Evolutionary conservation across 64 coral and sea anemone species (phyloP), one percentile per base, ranked within the genome.

Genomic region (Orbicella faveolata): DNA sequence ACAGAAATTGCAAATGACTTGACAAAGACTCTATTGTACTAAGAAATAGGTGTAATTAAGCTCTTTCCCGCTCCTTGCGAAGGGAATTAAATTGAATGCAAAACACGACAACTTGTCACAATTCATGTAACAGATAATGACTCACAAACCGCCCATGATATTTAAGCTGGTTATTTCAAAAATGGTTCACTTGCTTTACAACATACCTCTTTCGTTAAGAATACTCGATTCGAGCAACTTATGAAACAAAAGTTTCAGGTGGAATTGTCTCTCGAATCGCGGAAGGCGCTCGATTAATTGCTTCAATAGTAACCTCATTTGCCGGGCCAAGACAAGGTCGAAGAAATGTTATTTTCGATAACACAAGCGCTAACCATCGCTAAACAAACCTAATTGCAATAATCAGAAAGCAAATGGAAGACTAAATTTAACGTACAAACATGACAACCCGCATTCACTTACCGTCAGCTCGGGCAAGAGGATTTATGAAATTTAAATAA

Each of bases 41-140:
- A 53, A 12, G 65, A 85, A 85, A 85, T 85, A 54, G 65, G 65
- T 72, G 82, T 44, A 85, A 85, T 85, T 85, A 73, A 72, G 63
- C 37, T 63, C 35, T 73, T 85, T 85, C 64, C 23, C 37, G 39
- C 82, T 72, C 13, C 82, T 85, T 73, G 21, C 62, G 35, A 25
- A 72, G 65, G 41, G 63, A 72, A 85, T 72, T 72, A 85, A 85
- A 72, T 34, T 73, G 21, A 39, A 65, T 65, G 7, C 59, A 23
- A 36, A 44, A 39, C 9, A 83, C 9, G 18, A 67, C 30, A 17
- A 68, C 16, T 9, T 33, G 57, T 36, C 26, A 36, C 52, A 81
- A 34, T 33, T 35, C 14, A 81, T 81, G 9, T 63, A 16, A 26
- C 59, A 61, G 52, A 16, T 34, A 30, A 80, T 76, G 13, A 33